Evolutionary conservation across 2,113 vertebrate species (phyloP).

Genomic region (Limanda limanda): DNA sequence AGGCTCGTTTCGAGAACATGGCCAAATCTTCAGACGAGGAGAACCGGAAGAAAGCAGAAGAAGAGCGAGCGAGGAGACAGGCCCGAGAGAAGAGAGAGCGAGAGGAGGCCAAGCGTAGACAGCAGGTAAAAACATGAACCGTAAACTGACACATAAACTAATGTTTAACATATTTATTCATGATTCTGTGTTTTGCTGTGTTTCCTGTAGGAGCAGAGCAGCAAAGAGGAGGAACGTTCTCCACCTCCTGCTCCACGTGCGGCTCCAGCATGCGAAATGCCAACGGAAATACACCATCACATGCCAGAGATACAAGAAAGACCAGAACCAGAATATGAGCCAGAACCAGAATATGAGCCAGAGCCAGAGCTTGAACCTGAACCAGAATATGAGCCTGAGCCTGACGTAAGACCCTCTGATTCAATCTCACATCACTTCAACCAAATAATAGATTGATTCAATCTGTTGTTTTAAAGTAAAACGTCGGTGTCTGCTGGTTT

Average conservation of each 20-base stretch:
- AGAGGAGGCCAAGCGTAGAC: slow-evolving; percentile 67
- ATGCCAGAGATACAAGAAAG: slow-evolving; percentile 51
- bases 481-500: too few relatives aligned
- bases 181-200: not conserved
- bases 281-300: slow-evolving; percentile 31
- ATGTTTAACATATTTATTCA: not conserved
- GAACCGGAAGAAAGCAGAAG: slow-evolving; percentile 83
- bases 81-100: slow-evolving; percentile 81
- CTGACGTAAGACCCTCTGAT: slow-evolving; percentile 31
- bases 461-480: too few relatives aligned
- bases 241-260: slow-evolving; percentile 69
- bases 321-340: slow-evolving; percentile 24
- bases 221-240: slow-evolving; percentile 58
- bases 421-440: not conserved
- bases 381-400: not conserved
- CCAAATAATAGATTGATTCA: not conserved
- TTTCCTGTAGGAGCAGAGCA: slow-evolving; percentile 62
- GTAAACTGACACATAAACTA: not conserved
- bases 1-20: slow-evolving; percentile 91
- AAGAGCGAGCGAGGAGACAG: slow-evolving; percentile 80
- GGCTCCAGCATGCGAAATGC: slow-evolving; percentile 55
- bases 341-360: slow-evolving; percentile 15
- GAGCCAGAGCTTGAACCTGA: too few relatives aligned
- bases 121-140: slow-evolving; percentile 54
- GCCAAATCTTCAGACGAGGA: slow-evolving; percentile 86